These are phyloP conservation scores for Numenius phaeopus DNA, from an alignment of 2,797 vertebrate species.

Conservation along the genomic window DNA sequence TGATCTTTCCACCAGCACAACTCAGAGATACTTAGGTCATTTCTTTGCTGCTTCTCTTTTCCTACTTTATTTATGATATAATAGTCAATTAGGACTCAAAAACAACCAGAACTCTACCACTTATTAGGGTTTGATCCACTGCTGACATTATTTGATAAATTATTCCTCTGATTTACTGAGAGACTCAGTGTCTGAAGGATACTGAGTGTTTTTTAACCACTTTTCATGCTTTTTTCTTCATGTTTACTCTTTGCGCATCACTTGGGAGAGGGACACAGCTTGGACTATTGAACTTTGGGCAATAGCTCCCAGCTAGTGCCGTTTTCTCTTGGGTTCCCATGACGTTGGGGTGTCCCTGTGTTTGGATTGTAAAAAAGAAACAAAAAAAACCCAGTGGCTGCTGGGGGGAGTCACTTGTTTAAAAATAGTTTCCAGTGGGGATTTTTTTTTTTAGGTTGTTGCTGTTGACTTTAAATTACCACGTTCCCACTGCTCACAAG, in stretches of 20 bases:
- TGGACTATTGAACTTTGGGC: not conserved
- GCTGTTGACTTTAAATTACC: not conserved
- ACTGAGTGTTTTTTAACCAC: not conserved
- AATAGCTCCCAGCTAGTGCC: not conserved
- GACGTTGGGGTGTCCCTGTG: not conserved
- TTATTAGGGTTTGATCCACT: not conserved
- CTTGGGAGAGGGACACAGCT: not conserved
- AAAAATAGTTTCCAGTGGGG: not conserved
- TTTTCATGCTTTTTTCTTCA: not conserved
- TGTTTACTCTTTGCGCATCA: not conserved
- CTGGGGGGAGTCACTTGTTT: not conserved
- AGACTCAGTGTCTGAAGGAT: rapidly evolving
- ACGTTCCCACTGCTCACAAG: not conserved
- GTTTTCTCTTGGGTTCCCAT: not conserved
- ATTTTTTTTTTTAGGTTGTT: not conserved
- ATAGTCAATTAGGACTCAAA: not conserved
- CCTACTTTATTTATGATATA: not conserved
- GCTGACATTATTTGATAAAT: not conserved
- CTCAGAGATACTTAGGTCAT: not conserved
- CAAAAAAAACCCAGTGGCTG: not conserved
- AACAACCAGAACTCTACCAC: not conserved
- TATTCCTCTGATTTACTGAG: not conserved
- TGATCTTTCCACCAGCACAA: not conserved
- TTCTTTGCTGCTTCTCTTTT: not conserved
- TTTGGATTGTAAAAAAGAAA: not conserved